Conservation (phyloP, 1,140 invertebrate genomes). For the Notospermus geniculatus region DNA sequence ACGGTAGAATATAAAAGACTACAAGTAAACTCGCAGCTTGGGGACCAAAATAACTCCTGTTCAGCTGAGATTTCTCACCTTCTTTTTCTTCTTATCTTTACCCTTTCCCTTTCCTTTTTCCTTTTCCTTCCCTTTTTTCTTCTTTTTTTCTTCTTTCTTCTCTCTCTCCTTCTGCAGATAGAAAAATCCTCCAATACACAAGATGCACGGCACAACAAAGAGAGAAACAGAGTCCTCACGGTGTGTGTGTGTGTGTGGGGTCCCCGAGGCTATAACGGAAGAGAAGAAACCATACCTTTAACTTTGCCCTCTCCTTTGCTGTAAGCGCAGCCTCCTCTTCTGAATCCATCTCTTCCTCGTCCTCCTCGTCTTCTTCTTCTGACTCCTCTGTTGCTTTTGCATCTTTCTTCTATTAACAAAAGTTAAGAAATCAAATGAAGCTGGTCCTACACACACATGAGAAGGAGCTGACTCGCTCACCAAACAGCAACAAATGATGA, state of each 20-base stretch:
- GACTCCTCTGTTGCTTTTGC: not conserved
- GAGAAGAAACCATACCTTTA: slow-evolving; percentile 7
- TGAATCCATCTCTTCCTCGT: slow-evolving; percentile 8
- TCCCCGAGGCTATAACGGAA: not conserved
- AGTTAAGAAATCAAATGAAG: not conserved
- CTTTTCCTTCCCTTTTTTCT: slow-evolving; percentile 20
- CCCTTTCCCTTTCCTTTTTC: slow-evolving; percentile 18
- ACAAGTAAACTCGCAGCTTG: too few relatives aligned
- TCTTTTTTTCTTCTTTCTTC: slow-evolving; percentile 19
- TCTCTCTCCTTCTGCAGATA: slow-evolving; percentile 11
- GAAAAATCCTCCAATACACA: not conserved
- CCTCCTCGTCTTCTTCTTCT: slow-evolving; percentile 8
- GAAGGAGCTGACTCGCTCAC: too few relatives aligned
- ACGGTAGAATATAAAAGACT: too few relatives aligned
- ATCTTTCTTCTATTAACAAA: not conserved
- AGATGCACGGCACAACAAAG: not conserved
- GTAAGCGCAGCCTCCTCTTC: not conserved
- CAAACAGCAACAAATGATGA: too few relatives aligned
- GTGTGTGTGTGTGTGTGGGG: not conserved
- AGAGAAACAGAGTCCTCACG: not conserved
- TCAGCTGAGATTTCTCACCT: slow-evolving; percentile 11
- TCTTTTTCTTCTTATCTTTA: slow-evolving; percentile 15
- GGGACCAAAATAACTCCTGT: not conserved
- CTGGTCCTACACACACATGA: too few relatives aligned
- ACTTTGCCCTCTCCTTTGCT: slow-evolving; percentile 4